These are phyloP conservation scores for Phymatocera aterrima DNA, from an alignment of 2,888 invertebrate genomes.

Conservation along the genomic window DNA sequence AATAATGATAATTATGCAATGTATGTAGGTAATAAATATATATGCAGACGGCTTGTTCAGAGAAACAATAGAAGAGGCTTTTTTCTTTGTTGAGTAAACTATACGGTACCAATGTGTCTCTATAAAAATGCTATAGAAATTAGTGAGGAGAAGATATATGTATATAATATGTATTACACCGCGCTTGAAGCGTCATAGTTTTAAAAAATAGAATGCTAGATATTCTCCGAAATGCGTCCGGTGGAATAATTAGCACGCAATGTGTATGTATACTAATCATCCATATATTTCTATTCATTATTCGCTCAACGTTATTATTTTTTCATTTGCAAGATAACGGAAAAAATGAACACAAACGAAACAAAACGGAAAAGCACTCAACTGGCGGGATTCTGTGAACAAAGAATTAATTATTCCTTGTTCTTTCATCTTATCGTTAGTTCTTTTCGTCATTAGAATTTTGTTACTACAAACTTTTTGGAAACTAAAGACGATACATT, in stretches of 20 bases:
- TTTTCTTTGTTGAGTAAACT: slow-evolving; percentile 21
- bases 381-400: too few species aligned
- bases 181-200: slow-evolving; percentile 61
- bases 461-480: too few species aligned
- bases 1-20: neutral
- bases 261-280: slow-evolving; percentile 4
- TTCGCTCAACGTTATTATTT: neutral
- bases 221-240: slow-evolving; percentile 68
- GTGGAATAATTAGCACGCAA: slow-evolving; percentile 57
- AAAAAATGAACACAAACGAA: too few species aligned
- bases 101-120: slow-evolving; percentile 37
- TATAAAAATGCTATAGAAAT: slow-evolving; percentile 44
- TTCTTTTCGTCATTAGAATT: too few species aligned
- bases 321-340: too few species aligned
- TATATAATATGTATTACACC: slow-evolving; percentile 46
- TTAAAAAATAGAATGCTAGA: slow-evolving; percentile 50
- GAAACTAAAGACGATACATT: too few species aligned
- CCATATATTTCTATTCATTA: neutral
- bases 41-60: neutral
- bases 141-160: slow-evolving; percentile 45
- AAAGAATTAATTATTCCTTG: too few species aligned
- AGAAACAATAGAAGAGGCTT: slow-evolving; percentile 14
- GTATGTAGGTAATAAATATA: slow-evolving; percentile 16
- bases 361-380: too few species aligned
- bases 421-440: too few species aligned